A percentile compares a stretch with the other conserved stretches of the same genome.
These are phyloP conservation scores for Drosophila fungiperda DNA, from an alignment of 2,888 invertebrate species.

Conservation along the genomic window DNA sequence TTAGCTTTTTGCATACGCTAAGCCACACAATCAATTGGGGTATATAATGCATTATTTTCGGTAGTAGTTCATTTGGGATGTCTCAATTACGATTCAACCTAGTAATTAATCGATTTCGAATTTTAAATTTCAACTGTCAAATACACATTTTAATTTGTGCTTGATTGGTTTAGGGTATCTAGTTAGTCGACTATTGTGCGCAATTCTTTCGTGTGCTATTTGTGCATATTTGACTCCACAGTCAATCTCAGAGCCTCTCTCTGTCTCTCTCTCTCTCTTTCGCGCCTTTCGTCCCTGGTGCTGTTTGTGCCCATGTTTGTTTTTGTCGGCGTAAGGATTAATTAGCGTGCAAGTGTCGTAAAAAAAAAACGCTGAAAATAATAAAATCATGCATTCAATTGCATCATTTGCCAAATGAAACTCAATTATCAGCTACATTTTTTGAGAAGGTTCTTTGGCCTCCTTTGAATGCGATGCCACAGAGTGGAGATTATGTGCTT, in stretches of 20 bases:
- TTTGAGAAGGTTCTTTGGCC: conserved; percentile 52
- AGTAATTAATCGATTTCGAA: not conserved
- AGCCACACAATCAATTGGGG: conserved; percentile 1
- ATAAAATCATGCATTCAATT: conserved; percentile 77
- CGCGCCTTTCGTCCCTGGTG: conserved; percentile 19
- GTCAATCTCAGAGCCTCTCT: conserved; percentile 29
- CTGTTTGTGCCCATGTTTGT: conserved; percentile 62
- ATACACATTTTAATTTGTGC: not conserved
- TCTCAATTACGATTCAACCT: not conserved
- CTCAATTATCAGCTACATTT: conserved; percentile 60
- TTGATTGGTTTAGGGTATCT: conserved; percentile 33
- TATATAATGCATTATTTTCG: not conserved
- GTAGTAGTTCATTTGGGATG: not conserved
- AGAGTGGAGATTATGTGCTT: conserved; percentile 33
- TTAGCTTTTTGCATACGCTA: conserved; percentile 45
- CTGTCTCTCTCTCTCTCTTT: not conserved
- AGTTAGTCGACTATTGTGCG: not conserved
- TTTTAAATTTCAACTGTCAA: not conserved
- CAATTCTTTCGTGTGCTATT: conserved; percentile 41
- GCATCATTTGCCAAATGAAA: conserved; percentile 77
- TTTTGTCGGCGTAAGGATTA: conserved; percentile 79
- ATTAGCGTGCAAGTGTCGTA: conserved; percentile 82
- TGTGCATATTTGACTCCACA: conserved; percentile 64
- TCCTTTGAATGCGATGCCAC: conserved; percentile 23
- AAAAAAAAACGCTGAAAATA: conserved; percentile 40